These are phyloP conservation scores for Gobio gobio DNA, from an alignment of 2,113 vertebrate genomes.

Conservation along the genomic window DNA sequence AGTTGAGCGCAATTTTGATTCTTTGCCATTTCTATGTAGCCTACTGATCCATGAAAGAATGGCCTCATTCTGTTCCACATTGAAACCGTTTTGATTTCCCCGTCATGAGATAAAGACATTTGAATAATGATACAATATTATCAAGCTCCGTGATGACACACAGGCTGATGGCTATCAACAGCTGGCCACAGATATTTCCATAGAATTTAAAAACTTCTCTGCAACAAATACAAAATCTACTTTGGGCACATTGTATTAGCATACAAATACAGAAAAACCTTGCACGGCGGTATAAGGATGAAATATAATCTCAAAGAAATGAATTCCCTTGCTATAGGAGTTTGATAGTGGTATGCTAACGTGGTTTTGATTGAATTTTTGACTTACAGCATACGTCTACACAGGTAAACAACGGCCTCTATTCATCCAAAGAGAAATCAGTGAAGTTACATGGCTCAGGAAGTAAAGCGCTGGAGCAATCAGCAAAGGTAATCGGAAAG, in stretches of 20 bases:
- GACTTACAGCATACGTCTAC: constrained; percentile 5
- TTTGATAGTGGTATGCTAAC: background rate
- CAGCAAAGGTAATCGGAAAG: constrained; percentile 36
- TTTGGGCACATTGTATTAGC: constrained; percentile 1
- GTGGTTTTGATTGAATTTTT: constrained; percentile 26
- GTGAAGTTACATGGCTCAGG: constrained; percentile 20
- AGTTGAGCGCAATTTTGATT: background rate
- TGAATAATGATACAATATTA: constrained; percentile 41
- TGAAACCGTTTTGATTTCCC: constrained; percentile 8
- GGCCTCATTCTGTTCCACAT: background rate
- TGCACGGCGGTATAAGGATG: background rate
- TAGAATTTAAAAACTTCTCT: background rate
- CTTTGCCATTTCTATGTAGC: background rate
- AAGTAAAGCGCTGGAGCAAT: constrained; percentile 36
- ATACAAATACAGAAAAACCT: constrained; percentile 30
- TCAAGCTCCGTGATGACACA: background rate
- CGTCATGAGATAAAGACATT: constrained; percentile 15
- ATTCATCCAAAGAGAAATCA: constrained; percentile 28
- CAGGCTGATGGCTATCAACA: constrained; percentile 30
- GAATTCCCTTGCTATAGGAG: background rate
- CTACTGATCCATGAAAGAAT: constrained; percentile 14
- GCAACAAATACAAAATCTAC: constrained; percentile 9
- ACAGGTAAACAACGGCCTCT: constrained; percentile 26
- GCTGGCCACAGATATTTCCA: constrained; percentile 11
- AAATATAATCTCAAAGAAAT: constrained; percentile 35